Evolutionary conservation across 2,113 vertebrate genomes (phyloP).

Genomic region (Coturnix japonica): DNA sequence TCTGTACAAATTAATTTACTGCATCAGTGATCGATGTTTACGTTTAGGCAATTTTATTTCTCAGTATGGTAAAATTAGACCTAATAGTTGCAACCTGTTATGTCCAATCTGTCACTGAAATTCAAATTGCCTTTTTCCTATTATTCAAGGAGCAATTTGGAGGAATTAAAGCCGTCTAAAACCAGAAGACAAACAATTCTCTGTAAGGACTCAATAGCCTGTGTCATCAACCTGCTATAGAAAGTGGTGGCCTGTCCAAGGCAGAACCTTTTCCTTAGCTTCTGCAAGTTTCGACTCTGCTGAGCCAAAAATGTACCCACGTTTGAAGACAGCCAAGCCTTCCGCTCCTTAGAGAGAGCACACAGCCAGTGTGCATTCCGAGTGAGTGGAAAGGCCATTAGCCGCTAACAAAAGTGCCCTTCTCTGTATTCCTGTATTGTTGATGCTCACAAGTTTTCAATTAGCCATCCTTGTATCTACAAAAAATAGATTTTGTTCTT

Average conservation of each 20-base stretch:
- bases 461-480: slow-evolving; percentile 6
- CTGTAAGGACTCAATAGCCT: slow-evolving; percentile 76
- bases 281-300: background rate
- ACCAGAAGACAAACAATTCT: slow-evolving; percentile 83
- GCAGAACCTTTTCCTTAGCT: slow-evolving; percentile 30
- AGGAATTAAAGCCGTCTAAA: slow-evolving; percentile 84
- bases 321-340: background rate
- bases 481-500: slow-evolving; percentile 14
- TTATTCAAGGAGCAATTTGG: slow-evolving; percentile 87
- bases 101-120: slow-evolving; percentile 88
- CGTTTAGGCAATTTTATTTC: slow-evolving; percentile 89
- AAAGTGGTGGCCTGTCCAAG: slow-evolving; percentile 7
- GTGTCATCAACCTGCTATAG: slow-evolving; percentile 74
- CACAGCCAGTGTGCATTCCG: background rate
- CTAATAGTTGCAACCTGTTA: slow-evolving; percentile 88
- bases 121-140: slow-evolving; percentile 86
- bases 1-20: slow-evolving; percentile 90
- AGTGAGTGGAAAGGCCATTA: background rate
- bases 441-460: slow-evolving; percentile 34
- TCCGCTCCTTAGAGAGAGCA: background rate
- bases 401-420: background rate
- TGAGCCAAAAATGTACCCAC: background rate
- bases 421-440: background rate
- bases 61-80: slow-evolving; percentile 89
- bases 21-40: slow-evolving; percentile 90